Percentiles rank a stretch among this genome's conserved stretches.
phyloP scores from a whole-genome alignment of 2,113 vertebrate genomes.

The Microcebus jonahi region DNA sequence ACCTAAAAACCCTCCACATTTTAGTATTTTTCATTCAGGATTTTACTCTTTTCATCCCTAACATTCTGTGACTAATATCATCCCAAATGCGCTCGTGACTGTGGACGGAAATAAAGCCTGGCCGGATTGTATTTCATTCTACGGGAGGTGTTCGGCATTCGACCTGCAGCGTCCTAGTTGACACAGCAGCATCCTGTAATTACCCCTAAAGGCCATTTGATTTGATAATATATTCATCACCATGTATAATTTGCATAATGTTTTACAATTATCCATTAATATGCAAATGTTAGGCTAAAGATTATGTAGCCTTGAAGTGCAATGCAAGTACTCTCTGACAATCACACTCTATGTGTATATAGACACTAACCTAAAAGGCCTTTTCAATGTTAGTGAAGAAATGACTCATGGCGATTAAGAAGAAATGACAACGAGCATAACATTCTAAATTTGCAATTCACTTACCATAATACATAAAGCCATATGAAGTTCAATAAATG shows the following conservation, averaged over 20 bases:
- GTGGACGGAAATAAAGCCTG: slow-evolving; percentile 2
- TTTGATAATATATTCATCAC: slow-evolving; percentile 83
- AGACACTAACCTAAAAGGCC: slow-evolving; percentile 21
- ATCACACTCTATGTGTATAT: neutral
- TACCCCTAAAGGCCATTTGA: slow-evolving; percentile 80
- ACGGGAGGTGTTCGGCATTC: slow-evolving; percentile 56
- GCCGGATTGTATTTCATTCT: neutral
- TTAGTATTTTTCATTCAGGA: slow-evolving; percentile 17
- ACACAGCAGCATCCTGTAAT: slow-evolving; percentile 77
- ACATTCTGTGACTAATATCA: neutral
- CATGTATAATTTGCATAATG: slow-evolving; percentile 84
- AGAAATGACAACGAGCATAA: neutral
- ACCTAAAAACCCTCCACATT: neutral
- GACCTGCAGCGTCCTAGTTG: slow-evolving; percentile 53
- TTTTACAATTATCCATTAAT: slow-evolving; percentile 84
- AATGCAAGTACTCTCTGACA: slow-evolving; percentile 66
- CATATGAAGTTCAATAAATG: neutral
- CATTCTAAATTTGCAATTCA: neutral
- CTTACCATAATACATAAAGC: neutral
- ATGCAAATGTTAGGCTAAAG: slow-evolving; percentile 82
- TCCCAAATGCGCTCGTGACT: neutral
- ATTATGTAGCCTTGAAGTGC: slow-evolving; percentile 64
- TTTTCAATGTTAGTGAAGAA: neutral
- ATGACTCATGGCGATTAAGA: neutral
- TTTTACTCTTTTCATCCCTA: slow-evolving; percentile 25